Evolutionary conservation across 1,140 invertebrate genomes (phyloP), one percentile per base, ranked within the genome.

Genomic region (Leguminivora glycinivorella): DNA sequence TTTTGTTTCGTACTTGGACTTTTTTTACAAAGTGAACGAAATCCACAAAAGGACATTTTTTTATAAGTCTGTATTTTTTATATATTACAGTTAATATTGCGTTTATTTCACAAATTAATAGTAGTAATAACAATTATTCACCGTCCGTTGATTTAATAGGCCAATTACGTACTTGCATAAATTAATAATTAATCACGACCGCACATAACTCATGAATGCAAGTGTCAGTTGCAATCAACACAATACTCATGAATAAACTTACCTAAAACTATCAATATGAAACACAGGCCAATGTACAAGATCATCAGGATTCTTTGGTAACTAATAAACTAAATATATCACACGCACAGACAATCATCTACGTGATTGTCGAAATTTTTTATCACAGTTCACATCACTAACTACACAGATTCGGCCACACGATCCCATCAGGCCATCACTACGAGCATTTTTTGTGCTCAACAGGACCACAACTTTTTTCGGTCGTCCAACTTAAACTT

Each of bases 251-350:
- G 70, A 72, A 67, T 24, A 60, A 26, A 88, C 89, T 91, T 68
- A 91, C 89, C 89, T 91, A 91, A 89, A 84, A 91, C 89, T 90
- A 91, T 88, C 81, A 91, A 86, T 90, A 91, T 91, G 80, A 91
- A 91, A 87, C 89, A 91, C 85, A 91, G 84, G 84, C 87, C 89
- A 87, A 91, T 91, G 85, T 91, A 91, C 80, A 91, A 91, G 89
- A 91, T 91, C 89, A 91, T 91, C 77, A 91, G 89, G 89, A 91
- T 84, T 91, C 87, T 89, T 91, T 91, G 87, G 89, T 84, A 89
- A 90, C 87, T 91, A 89, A 87, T 89, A 87, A 89, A 87, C 87
- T 89, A 91, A 85, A 81, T 76, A 82, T 89, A 91, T 91, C 88
- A 90, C 89, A 87, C 80, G 78, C 72, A 77, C 73, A 75, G 76